A percentile compares a stretch with the other conserved stretches of the same genome.
phyloP scores from a whole-genome alignment of 2,797 vertebrate species.

The Enteromius radiatus region DNA sequence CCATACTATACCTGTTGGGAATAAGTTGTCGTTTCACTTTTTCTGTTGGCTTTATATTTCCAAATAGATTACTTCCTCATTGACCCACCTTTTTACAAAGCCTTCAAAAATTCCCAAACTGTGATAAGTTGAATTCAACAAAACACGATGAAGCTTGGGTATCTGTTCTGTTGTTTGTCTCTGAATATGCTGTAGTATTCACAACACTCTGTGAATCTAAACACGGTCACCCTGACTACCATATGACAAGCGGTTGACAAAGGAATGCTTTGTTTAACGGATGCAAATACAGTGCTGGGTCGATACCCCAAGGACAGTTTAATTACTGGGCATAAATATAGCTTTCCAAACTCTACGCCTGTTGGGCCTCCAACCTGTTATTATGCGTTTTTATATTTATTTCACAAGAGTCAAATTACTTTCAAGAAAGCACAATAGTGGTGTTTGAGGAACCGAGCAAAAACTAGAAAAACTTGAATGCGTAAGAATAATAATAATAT shows the following conservation, averaged over 20 bases:
- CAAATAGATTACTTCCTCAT: constrained; percentile 42
- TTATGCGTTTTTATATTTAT: constrained; percentile 40
- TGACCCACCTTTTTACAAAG: neutral
- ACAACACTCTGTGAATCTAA: constrained; percentile 8
- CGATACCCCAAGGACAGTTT: constrained; percentile 27
- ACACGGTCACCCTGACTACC: constrained; percentile 14
- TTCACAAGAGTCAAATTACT: constrained; percentile 39
- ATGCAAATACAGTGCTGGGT: constrained; percentile 26
- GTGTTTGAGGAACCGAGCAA: neutral
- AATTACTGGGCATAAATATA: constrained; percentile 38
- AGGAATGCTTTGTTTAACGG: constrained; percentile 31
- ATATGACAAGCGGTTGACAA: constrained; percentile 34
- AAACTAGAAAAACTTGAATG: neutral
- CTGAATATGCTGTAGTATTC: neutral
- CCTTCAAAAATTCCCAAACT: neutral
- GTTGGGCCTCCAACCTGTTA: constrained; percentile 15
- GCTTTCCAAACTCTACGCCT: constrained; percentile 21
- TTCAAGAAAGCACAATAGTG: neutral
- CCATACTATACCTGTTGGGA: constrained; percentile 42
- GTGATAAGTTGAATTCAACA: neutral
- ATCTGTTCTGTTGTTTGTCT: neutral
- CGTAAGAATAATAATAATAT: neutral
- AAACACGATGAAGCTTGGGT: neutral
- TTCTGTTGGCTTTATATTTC: constrained; percentile 38
- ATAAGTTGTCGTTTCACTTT: constrained; percentile 47